Evolutionary conservation across 2,797 vertebrate genomes (phyloP).

Genomic region (Fistularia commersonii): DNA sequence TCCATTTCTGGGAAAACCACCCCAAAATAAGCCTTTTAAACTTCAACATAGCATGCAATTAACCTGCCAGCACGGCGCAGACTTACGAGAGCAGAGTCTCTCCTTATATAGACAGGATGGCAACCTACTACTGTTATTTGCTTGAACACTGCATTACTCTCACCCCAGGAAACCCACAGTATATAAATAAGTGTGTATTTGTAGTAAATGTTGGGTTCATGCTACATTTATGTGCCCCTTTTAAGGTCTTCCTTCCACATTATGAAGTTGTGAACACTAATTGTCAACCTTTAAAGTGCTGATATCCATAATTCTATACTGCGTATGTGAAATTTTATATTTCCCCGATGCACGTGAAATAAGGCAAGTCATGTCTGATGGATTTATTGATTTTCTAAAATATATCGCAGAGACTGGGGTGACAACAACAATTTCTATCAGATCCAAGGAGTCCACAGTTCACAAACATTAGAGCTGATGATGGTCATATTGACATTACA

Average conservation of each 20-base stretch:
- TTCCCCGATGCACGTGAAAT: too few species aligned
- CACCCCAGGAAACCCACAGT: slow-evolving; percentile 31
- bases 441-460: too few species aligned
- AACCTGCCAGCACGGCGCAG: slow-evolving; percentile 53
- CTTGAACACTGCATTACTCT: slow-evolving; percentile 11
- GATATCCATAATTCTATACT: too few species aligned
- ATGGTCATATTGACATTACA: too few species aligned
- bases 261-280: not conserved
- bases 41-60: slow-evolving; percentile 53
- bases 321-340: too few species aligned
- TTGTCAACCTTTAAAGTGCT: not conserved
- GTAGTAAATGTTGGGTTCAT: slow-evolving; percentile 32
- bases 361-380: too few species aligned
- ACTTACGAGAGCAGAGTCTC: slow-evolving; percentile 33
- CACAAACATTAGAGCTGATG: too few species aligned
- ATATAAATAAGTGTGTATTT: slow-evolving; percentile 37
- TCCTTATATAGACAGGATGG: slow-evolving; percentile 58
- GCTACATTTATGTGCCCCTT: slow-evolving; percentile 27
- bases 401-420: too few species aligned
- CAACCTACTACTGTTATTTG: slow-evolving; percentile 13
- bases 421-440: too few species aligned
- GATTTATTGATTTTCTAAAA: too few species aligned
- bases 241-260: slow-evolving; percentile 8
- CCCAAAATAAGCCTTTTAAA: slow-evolving; percentile 44
- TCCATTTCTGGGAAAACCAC: slow-evolving; percentile 52